phyloP scores from a whole-genome alignment of 2,797 vertebrate species.

The Spatula versicolor region DNA sequence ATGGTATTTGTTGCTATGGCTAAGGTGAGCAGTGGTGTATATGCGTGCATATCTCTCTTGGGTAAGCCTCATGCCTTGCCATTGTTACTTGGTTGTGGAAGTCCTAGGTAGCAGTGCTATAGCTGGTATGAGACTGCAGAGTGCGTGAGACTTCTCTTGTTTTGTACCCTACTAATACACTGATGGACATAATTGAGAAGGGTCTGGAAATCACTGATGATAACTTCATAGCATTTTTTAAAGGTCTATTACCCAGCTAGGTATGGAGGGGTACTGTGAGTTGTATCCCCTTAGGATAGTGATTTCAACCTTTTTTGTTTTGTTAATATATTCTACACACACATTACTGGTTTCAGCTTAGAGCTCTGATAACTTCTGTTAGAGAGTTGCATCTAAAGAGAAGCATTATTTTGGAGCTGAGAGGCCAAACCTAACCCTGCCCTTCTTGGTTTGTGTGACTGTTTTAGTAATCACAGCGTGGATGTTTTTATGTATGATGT shows the following conservation, averaged over 20 bases:
- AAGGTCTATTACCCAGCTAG: neutral
- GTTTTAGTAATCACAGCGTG: neutral
- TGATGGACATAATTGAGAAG: neutral
- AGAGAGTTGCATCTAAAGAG: neutral
- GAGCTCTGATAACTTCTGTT: neutral
- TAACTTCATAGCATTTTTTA: neutral
- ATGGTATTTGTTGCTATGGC: neutral
- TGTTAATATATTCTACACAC: neutral
- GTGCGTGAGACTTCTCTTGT: neutral
- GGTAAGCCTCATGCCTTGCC: neutral
- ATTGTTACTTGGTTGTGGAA: neutral
- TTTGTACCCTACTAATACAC: neutral
- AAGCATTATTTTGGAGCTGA: neutral
- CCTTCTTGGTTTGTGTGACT: neutral
- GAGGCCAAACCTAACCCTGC: neutral
- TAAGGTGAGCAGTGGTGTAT: neutral
- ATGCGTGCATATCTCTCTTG: rapidly evolving
- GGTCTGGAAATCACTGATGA: neutral
- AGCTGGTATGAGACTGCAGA: neutral
- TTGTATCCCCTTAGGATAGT: neutral
- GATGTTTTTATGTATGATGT: neutral
- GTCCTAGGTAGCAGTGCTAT: neutral
- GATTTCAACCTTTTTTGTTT: neutral
- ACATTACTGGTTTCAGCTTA: neutral
- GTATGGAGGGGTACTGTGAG: neutral